Evolutionary conservation across 2,113 vertebrate genomes (phyloP).

Genomic region (Monopterus albus): DNA sequence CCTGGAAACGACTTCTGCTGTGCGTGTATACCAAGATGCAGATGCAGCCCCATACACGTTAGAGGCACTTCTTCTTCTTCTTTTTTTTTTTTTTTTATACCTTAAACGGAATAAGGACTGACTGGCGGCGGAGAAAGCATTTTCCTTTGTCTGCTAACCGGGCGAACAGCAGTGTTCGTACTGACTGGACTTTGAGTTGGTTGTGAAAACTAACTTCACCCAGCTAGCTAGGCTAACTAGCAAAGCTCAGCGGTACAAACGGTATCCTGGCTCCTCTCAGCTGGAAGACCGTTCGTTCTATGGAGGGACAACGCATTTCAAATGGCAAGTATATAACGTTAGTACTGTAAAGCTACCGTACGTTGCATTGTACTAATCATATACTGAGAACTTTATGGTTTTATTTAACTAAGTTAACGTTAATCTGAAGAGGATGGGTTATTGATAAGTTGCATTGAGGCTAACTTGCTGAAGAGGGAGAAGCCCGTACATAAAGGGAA

Average conservation of each 20-base stretch:
- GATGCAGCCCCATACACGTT: too few relatives aligned
- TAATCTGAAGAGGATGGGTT: background rate
- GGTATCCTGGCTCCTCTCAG: background rate
- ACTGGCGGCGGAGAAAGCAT: fast-evolving
- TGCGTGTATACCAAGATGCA: too few relatives aligned
- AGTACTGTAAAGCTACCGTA: background rate
- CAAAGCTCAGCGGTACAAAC: background rate
- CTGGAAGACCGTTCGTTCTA: background rate
- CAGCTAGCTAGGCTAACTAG: conserved; percentile 42
- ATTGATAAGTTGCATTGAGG: background rate
- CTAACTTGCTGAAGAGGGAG: background rate
- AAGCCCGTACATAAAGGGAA: background rate
- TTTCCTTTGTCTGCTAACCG: background rate
- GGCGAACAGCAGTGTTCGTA: background rate
- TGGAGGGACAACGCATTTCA: conserved; percentile 5
- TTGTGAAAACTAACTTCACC: conserved; percentile 39
- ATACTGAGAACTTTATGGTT: background rate
- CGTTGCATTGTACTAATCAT: background rate
- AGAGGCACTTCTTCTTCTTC: too few relatives aligned
- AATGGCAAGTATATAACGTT: conserved; percentile 43
- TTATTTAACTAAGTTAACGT: background rate
- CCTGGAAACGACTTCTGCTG: background rate
- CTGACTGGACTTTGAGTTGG: background rate
- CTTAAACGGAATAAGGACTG: fast-evolving
- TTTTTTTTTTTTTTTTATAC: too few relatives aligned